Evolutionary conservation across 2,113 vertebrate genomes (phyloP), one percentile per base, ranked within the genome.

Genomic region (Gallinago undulata): DNA sequence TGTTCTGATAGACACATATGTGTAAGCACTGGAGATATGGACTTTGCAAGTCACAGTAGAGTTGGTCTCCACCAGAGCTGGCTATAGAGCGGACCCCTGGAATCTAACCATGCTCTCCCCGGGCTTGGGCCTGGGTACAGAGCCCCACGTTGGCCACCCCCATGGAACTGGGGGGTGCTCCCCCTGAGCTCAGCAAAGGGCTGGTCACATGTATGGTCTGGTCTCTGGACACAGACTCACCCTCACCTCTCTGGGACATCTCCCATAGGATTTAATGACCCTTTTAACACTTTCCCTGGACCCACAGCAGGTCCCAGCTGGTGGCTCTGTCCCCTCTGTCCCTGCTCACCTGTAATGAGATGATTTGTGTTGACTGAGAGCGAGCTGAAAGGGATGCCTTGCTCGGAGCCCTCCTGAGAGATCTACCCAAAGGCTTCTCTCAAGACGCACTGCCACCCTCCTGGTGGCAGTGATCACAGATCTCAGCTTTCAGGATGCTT

Each of bases 151-250:
- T 62, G 80, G 41, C 24, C 0, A 2, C 41, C 35, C 50, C 55
- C 2, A 0, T 3, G 78, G 19, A 31, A 8, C 16, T 23, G 7
- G 45, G 0, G 1, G 35, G 47, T 41, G 13, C 6, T 28, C 8
- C 47, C 35, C 35, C 0, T 0, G 5, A 3, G 48, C 43, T 64
- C 48, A 11, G 48, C 55, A 28, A 23, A 2, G 37, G 8, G 37
- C 14, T 25, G 8, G 4, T 33, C 35, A 14, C 6, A 18, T 0
- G 0, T 7, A 12, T 0, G 4, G 35, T 4, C 30, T 22, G 83
- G 23, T 22, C 19, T 47, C 56, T 19, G 37, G 69, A 7, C 10
- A 30, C 53, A 47, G 33, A 17, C 24, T 39, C 7, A 13, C 37
- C 43, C 79, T 64, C 37, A 5, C 6, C 43, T 27, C 62, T 82